These are phyloP conservation scores for Neolamprologus fasciatus DNA, from an alignment of 2,113 vertebrate genomes.

Conservation along the genomic window DNA sequence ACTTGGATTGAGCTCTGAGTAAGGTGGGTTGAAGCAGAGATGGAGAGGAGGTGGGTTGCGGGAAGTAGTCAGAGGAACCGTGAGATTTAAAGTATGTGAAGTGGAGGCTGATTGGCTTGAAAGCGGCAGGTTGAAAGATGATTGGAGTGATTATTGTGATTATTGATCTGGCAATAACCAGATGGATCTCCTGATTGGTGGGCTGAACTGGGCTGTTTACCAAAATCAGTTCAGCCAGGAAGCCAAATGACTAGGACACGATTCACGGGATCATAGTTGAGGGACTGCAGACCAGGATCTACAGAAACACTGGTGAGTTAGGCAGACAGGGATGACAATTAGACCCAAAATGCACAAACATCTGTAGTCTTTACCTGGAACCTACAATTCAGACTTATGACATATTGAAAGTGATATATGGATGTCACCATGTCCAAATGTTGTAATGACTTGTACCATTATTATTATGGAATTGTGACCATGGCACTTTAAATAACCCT, in stretches of 20 bases:
- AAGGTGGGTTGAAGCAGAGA: background rate
- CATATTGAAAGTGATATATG: background rate
- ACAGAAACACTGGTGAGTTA: background rate
- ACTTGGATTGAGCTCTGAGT: background rate
- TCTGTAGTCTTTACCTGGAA: background rate
- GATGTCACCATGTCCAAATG: background rate
- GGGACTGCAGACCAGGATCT: background rate
- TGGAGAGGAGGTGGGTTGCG: background rate
- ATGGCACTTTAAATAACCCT: background rate
- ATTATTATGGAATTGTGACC: background rate
- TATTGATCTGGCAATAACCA: background rate
- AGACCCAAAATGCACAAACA: background rate
- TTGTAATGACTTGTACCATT: background rate
- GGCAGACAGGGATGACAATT: background rate
- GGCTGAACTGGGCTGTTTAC: background rate
- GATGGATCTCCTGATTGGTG: background rate
- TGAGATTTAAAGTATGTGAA: background rate
- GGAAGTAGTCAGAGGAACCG: background rate
- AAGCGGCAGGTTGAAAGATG: background rate
- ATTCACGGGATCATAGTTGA: background rate
- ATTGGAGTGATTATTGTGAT: background rate
- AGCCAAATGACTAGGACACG: background rate
- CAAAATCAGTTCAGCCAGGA: background rate
- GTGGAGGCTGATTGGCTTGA: background rate
- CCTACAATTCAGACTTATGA: background rate